Conservation (phyloP, 2,888 invertebrate species). For the Lasioglossum marginatum region DNA sequence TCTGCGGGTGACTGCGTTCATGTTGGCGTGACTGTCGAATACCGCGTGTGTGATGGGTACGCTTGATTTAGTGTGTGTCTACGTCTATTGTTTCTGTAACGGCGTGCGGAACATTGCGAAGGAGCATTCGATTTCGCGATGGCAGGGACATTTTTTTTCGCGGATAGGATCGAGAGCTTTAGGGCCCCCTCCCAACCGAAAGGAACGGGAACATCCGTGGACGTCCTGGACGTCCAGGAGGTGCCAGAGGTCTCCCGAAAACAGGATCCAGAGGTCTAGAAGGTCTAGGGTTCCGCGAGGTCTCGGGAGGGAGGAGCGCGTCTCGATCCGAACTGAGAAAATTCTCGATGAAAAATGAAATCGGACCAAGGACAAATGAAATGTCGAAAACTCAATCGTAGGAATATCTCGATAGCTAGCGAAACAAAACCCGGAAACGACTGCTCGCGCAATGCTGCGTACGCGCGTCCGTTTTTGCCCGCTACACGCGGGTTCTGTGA, state of each 20-base stretch:
- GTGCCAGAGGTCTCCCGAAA: slow-evolving; percentile 9
- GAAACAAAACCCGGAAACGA: slow-evolving; percentile 36
- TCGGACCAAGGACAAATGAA: neutral
- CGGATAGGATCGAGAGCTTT: neutral
- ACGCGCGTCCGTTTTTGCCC: slow-evolving; percentile 74
- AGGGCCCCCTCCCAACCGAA: neutral
- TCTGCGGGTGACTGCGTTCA: slow-evolving; percentile 80
- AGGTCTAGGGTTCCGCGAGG: neutral
- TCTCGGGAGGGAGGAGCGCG: slow-evolving; percentile 2
- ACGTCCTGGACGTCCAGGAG: slow-evolving; percentile 14
- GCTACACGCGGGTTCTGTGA: slow-evolving; percentile 83
- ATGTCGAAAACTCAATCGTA: too few relatives aligned
- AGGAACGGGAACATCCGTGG: neutral
- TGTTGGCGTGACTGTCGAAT: slow-evolving; percentile 79
- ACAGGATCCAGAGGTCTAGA: slow-evolving; percentile 7
- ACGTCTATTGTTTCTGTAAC: slow-evolving; percentile 84
- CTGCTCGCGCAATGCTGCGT: slow-evolving; percentile 71
- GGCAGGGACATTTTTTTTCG: neutral
- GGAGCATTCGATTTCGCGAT: slow-evolving; percentile 70
- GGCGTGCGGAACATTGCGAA: slow-evolving; percentile 80
- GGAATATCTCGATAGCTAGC: too few relatives aligned
- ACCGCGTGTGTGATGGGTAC: slow-evolving; percentile 78
- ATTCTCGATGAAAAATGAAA: neutral
- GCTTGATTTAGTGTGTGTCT: slow-evolving; percentile 84
- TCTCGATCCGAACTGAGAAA: neutral